These are phyloP conservation scores for Harpalus rubripes DNA, from an alignment of 2,888 invertebrate genomes.

Conservation along the genomic window DNA sequence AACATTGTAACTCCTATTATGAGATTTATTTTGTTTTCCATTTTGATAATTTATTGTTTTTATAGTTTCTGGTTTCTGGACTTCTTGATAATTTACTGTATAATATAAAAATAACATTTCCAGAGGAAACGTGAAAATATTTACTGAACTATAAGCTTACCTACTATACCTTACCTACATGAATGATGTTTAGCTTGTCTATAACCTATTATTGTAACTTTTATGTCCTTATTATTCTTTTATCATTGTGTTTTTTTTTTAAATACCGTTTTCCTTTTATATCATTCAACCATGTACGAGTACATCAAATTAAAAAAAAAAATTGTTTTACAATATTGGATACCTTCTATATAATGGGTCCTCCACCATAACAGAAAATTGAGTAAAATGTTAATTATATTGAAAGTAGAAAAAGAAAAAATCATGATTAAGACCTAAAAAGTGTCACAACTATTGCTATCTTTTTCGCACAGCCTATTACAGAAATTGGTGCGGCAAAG, in stretches of 20 bases:
- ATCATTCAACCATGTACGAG: too few relatives aligned
- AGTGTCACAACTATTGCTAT: too few relatives aligned
- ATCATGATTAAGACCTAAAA: too few relatives aligned
- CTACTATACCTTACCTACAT: background rate
- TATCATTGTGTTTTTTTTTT: background rate
- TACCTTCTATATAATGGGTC: too few relatives aligned
- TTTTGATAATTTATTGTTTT: conserved; percentile 31
- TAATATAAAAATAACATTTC: conserved; percentile 23
- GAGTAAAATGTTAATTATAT: too few relatives aligned
- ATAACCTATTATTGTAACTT: background rate
- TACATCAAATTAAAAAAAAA: too few relatives aligned
- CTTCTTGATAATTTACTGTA: background rate
- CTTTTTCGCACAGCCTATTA: too few relatives aligned
- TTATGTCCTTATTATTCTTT: background rate
- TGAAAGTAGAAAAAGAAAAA: too few relatives aligned
- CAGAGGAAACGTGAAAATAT: background rate
- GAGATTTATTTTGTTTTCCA: conserved; percentile 18
- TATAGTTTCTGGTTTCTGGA: background rate
- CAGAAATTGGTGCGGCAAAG: too few relatives aligned
- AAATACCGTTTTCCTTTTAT: too few relatives aligned
- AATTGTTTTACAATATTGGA: too few relatives aligned
- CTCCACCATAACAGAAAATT: too few relatives aligned
- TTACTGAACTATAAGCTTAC: background rate
- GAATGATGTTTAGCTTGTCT: background rate
- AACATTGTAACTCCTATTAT: background rate